Evolutionary conservation across 2,113 vertebrate genomes (phyloP), one percentile per base, ranked within the genome.

Genomic region (Empidonax traillii): DNA sequence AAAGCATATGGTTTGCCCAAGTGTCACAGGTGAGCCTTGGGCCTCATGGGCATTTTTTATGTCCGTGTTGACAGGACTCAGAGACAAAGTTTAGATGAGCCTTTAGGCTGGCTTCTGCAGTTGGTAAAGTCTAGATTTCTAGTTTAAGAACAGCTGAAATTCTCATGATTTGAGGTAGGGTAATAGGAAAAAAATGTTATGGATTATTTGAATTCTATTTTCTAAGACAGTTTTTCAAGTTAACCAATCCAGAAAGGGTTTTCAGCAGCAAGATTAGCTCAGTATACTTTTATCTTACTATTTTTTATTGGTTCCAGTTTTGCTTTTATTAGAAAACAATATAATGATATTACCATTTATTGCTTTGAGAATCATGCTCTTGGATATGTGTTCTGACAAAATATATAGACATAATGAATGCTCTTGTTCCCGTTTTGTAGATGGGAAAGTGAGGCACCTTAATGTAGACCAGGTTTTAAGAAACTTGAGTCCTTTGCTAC

Each of bases 11-110:
- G 3, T 37, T 94, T 94, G 22, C 31, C 23, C 19, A 52, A 23
- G 37, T 49, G 28, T 46, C 47, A 18, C 7, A 66, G 56, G 11
- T 49, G 41, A 77, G 14, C 15, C 37, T 20, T 35, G 6, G 23
- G 10, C 17, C 16, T 65, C 12, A 14, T 37, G 27, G 5, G 6
- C 43, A 5, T 27, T 93, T 62, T 22, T 46, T 15, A 24, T 47
- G 6, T 44, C 24, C n/a, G 0, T 55, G 15, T 24, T 71, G 35
- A 21, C 33, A 73, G n/a, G 14, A 41, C 28, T 81, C 0, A 0
- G 35, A 73, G 20, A 8, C 25, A 73, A 65, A 76, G 68, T 76
- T 76, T 31, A 61, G 21, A 21, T 49, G 27, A 94, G 10, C 20
- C 28, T 21, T 35, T 35, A n/a, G 20, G 11, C 21, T 76, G 39